Base-by-base conservation (phyloP, 2,797 vertebrate genomes). In the Fratercula arctica region DNA sequence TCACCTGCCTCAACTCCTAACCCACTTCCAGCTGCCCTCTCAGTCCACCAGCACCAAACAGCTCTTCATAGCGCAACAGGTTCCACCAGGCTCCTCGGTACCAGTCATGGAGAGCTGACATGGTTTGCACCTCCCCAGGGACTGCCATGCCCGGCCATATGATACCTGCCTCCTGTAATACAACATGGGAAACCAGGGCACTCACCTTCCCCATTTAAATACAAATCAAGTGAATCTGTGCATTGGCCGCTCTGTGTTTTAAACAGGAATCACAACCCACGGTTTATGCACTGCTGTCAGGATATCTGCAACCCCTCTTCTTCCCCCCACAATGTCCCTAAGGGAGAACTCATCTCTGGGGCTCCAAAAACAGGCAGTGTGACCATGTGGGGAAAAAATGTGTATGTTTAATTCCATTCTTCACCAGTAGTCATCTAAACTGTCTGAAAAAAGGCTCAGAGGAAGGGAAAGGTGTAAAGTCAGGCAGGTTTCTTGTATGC, bases 41-140 rank as follows among this genome's bases (percentile, higher is more conserved):
- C 57, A 20, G n/a, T 31, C 35, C 64, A 56, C 29, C 60, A 54
- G 39, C 45, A 33, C 16, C 54, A 61, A 54, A 17, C 11, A 48
- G 60, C 63, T 73, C 23, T 60, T 51, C 77, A 43, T n/a, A 76
- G 70, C 37, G 45, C 69, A 57, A 23, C 33, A 74, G 24, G 35
- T 33, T 79, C 46, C 18, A 20, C 29, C 0, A 0, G 69, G 39
- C 68, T 69, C 24, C 69, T 64, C 4, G 0, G 51, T 67, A 39
- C 57, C 33, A 43, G 53, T 2, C 2, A 0, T 6, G 11, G 26
- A 64, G 78, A 63, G 50, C 29, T 48, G 28, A 39, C 51, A 17
- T 0, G 15, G 51, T 18, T 43, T n/a, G 60, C 46, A 35, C 19
- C 54, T 82, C 84, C 54, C 21, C 2, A 1, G n/a, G 51, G 61